These are phyloP conservation scores for Scaptodrosophila latifasciaeformis DNA, from an alignment of 2,888 invertebrate genomes.

Conservation along the genomic window DNA sequence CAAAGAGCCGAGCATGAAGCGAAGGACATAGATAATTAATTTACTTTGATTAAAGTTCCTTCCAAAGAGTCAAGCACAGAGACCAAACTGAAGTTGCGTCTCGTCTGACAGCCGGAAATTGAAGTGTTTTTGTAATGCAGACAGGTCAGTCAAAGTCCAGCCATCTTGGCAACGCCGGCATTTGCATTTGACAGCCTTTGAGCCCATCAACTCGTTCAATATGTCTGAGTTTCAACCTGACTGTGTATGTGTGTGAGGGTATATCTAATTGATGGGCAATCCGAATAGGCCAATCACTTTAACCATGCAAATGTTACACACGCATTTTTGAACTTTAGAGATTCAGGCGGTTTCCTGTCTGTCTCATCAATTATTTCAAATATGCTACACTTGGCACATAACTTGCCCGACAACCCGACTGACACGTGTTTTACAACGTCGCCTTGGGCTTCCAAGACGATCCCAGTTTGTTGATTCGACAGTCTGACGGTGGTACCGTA, in stretches of 20 bases:
- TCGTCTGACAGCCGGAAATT: conserved; percentile 52
- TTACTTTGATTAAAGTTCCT: conserved; percentile 58
- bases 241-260: conserved; percentile 22
- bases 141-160: neutral
- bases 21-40: conserved; percentile 53
- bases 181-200: conserved; percentile 19
- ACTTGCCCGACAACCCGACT: conserved; percentile 27
- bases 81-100: conserved; percentile 11
- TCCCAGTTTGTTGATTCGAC: too few relatives aligned
- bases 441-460: conserved; percentile 23
- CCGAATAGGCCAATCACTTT: conserved; percentile 32
- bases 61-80: conserved; percentile 10
- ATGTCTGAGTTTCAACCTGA: too few relatives aligned
- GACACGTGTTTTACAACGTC: conserved; percentile 35
- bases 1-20: conserved; percentile 8
- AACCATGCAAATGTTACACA: conserved; percentile 48
- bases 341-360: neutral
- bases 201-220: conserved; percentile 25
- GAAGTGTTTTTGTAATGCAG: conserved; percentile 56
- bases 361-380: conserved; percentile 61
- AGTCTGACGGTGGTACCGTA: conserved; percentile 25
- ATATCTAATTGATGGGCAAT: conserved; percentile 53
- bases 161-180: neutral
- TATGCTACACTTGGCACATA: conserved; percentile 62
- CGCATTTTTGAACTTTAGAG: conserved; percentile 27